Percentiles rank a stretch among this genome's conserved stretches.
Evolutionary conservation across 2,113 vertebrate genomes (phyloP).

Genomic region (Dromiciops gliroides): DNA sequence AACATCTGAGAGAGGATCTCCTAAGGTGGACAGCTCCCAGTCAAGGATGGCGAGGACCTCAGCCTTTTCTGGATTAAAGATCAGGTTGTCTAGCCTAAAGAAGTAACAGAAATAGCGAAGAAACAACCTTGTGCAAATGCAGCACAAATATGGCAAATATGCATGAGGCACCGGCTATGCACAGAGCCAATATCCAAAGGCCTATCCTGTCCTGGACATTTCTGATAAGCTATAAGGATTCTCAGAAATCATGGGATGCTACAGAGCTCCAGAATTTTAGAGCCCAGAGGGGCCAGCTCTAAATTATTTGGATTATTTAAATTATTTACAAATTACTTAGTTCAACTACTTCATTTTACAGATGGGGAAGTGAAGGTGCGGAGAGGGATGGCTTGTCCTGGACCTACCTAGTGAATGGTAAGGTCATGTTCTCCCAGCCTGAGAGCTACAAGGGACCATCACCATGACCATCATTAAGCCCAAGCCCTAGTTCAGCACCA

Average conservation of each 20-base stretch:
- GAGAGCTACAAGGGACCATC: neutral
- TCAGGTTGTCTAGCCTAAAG: conserved; percentile 87
- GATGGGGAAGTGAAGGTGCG: neutral
- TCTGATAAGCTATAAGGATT: neutral
- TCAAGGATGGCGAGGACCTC: conserved; percentile 88
- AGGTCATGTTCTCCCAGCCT: neutral
- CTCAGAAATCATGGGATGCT: neutral
- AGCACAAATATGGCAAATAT: neutral
- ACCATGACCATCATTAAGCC: neutral
- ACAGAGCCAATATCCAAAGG: neutral
- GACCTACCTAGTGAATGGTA: neutral
- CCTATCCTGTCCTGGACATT: neutral
- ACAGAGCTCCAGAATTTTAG: neutral
- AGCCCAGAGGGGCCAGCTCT: neutral
- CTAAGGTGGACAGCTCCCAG: conserved; percentile 88
- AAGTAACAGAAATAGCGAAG: conserved; percentile 61
- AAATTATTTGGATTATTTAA: neutral
- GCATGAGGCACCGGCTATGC: neutral
- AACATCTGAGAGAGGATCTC: conserved; percentile 88
- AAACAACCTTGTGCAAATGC: conserved; percentile 25
- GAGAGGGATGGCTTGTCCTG: neutral
- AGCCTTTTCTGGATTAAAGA: conserved; percentile 87
- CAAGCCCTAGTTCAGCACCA: neutral
- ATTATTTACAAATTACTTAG: neutral
- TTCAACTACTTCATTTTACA: neutral